A percentile compares a stretch with the other conserved stretches of the same genome.
Conservation (phyloP, 2,797 vertebrate genomes). For the Vespertilio murinus region DNA sequence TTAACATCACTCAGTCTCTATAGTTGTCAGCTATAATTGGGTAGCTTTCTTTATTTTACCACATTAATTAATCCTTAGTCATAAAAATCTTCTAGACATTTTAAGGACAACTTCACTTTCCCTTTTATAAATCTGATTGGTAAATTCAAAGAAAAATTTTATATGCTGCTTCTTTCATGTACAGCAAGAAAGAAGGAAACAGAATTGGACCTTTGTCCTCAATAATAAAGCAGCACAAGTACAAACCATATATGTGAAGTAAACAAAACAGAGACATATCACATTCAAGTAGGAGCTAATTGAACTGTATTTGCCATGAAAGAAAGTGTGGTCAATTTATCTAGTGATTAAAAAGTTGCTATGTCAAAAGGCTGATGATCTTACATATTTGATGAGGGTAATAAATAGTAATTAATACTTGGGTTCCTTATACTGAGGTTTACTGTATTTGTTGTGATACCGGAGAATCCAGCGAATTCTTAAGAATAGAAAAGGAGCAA, state of each 20-base stretch:
- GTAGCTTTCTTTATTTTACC: neutral
- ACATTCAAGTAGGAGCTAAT: neutral
- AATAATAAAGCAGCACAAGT: conserved; percentile 19
- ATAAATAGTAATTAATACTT: neutral
- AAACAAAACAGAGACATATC: conserved; percentile 9
- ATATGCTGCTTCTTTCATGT: neutral
- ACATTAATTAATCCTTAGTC: neutral
- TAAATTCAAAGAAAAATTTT: neutral
- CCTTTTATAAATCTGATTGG: neutral
- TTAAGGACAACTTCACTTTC: neutral
- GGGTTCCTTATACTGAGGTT: conserved; percentile 33
- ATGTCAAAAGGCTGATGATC: conserved; percentile 27
- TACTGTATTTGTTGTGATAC: neutral
- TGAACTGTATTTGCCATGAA: conserved; percentile 39
- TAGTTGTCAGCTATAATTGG: neutral
- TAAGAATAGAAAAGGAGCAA: neutral
- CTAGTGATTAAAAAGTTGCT: conserved; percentile 49
- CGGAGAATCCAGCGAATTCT: neutral
- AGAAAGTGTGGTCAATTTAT: conserved; percentile 48
- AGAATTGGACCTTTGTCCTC: neutral
- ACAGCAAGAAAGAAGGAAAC: conserved; percentile 44
- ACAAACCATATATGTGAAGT: neutral
- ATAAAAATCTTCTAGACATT: neutral
- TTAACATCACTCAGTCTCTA: neutral
- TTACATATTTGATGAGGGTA: neutral